Base-by-base conservation (phyloP, 2,888 invertebrate genomes). In the Leptinotarsa tumamoca region DNA sequence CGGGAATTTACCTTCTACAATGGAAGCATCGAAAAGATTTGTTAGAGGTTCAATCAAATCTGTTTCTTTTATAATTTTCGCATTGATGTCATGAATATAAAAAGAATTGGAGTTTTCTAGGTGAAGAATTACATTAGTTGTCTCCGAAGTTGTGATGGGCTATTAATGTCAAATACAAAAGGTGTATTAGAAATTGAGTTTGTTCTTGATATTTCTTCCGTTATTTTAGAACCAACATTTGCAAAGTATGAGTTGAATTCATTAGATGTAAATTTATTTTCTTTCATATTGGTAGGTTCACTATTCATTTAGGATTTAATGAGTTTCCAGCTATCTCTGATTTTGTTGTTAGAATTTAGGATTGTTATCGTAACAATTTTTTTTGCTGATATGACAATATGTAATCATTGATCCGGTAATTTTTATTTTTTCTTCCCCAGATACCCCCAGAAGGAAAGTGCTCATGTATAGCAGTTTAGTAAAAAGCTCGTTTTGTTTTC, bases 341-440 rank as follows among this genome's bases (percentile, higher is more conserved):
- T 67, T 67, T 67, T 67, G 67, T 67, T 67, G 7, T 67, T 43
- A 4, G 50, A 67, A n/a, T 43, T 33, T 67, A n/a, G 49, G 14
- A 67, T 67, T 13, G 18, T 67, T 67, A 33, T 67, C 67, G 43
- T 67, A 49, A 43, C 23, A 23, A 1, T 33, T 67, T 43, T 67
- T 67, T 67, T 43, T 56, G 67, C 15, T 27, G 67, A 67, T 67
- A 67, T 13, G 5, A 67, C 67, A 67, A 67, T 21, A 21, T 21
- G 21, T 21, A 21, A 21, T 21, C 43, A 67, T 67, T 67, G 33
- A 49, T 67, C 21, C 56, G 4, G n/a, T 56, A 56, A n/a, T 17
- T 18, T 18, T 56, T 21, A 56, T 56, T 21, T 1, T 56, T 56
- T 0, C 15, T 56, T 56, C 7, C 18, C 56, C 18, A 56, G 14